A percentile compares a stretch with the other conserved stretches of the same genome.
Conservation (phyloP, 2,113 vertebrate genomes). For the Catharus bicknelli region DNA sequence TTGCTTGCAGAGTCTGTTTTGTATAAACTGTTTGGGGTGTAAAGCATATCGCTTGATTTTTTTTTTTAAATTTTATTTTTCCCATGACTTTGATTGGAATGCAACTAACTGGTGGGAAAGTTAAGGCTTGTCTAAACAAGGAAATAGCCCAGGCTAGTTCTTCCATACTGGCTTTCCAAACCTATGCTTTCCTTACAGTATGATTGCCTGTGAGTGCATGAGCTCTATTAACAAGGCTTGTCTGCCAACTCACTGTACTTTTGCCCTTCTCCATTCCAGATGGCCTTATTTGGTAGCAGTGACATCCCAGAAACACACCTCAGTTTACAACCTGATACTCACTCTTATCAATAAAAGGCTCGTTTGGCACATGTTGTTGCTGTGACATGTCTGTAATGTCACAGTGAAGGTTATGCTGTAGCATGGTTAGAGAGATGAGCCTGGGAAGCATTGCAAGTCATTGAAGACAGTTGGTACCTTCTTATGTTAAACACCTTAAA, state of each 20-base stretch:
- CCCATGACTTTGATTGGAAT: neutral
- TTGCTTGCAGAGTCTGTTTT: neutral
- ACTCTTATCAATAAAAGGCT: neutral
- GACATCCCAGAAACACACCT: constrained; percentile 15
- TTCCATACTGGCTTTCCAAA: neutral
- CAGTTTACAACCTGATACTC: neutral
- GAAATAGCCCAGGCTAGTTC: neutral
- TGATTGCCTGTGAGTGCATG: neutral
- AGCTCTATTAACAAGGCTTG: neutral
- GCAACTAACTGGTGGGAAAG: neutral
- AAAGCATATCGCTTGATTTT: neutral
- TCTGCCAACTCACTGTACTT: neutral
- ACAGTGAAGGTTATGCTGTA: neutral
- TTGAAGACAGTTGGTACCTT: neutral
- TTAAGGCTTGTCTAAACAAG: neutral
- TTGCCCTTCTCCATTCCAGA: neutral
- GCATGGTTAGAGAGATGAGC: accelerated
- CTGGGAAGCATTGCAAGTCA: neutral
- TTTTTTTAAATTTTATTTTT: neutral
- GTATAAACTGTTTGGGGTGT: neutral
- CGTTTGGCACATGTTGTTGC: neutral
- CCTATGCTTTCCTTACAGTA: neutral
- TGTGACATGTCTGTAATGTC: neutral
- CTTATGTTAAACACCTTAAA: neutral
- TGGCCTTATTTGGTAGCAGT: neutral